Evolutionary conservation across 2,113 vertebrate genomes (phyloP), one percentile per base, ranked within the genome.

Genomic region (Varanus salvator): DNA sequence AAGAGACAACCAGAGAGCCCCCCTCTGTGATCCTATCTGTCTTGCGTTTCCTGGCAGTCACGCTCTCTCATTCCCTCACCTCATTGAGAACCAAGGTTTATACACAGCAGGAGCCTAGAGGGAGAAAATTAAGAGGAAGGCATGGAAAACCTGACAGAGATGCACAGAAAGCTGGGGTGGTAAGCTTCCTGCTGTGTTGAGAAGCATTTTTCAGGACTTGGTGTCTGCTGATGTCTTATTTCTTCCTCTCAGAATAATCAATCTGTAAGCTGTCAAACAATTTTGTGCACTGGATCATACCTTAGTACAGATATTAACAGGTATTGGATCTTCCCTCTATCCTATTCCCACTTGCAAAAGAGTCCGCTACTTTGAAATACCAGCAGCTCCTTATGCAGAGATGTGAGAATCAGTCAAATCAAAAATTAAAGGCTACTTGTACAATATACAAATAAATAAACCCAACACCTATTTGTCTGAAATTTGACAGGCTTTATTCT

Each of bases 41-140:
- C 52, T 38, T 23, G 48, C 87, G 69, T 74, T 25, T 81, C 87
- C 48, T 89, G 68, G 77, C 80, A 92, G 14, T 52, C 23, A 9
- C 1, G 0, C 2, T 80, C 60, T 68, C 60, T 68, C 80, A 82
- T 77, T 54, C 54, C 68, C 17, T 57, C 19, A 5, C 74, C 72
- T 86, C 66, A 5, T 0, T 3, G 11, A 48, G 80, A 89, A 88
- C 29, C 50, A 85, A 0, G 0, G 1, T 23, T 85, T 74, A 8
- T 60, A 89, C 69, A 14, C 31, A 77, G 60, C 31, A 90, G 71
- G 54, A 83, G 11, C 8, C 86, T 34, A 11, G 25, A 69, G 77
- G 48, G 78, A 74, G 34, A 85, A 84, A 54, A 87, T 34, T 50
- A 80, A 83, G 81, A 89, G 2, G 88, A 93, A 91, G 75, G 19